phyloP scores from a whole-genome alignment of 2,888 invertebrate species.

The Germaria angustata region DNA sequence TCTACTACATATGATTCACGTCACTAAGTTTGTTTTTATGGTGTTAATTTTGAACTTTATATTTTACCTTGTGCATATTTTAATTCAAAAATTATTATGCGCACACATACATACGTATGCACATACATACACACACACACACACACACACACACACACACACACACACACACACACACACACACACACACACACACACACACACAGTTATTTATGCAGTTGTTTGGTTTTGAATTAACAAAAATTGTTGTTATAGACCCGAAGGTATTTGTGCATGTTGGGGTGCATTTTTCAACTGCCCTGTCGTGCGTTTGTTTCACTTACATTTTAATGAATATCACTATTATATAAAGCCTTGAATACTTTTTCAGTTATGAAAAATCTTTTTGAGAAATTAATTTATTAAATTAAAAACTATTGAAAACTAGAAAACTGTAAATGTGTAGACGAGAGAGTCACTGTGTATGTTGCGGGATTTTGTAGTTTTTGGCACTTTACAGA shows the following conservation, averaged over 20 bases:
- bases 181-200: not conserved
- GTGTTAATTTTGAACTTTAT: too few species aligned
- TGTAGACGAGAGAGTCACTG: not conserved
- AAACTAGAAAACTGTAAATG: not conserved
- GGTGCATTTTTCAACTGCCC: not conserved
- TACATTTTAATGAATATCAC: slow-evolving; percentile 8
- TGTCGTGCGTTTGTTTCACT: not conserved
- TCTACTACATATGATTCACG: too few species aligned
- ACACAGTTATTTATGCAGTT: not conserved
- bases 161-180: not conserved
- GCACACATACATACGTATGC: too few species aligned
- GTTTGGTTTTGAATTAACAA: not conserved
- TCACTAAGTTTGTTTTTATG: too few species aligned
- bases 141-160: not conserved
- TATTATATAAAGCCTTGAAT: not conserved
- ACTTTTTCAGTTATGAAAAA: not conserved
- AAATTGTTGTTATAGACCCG: slow-evolving; percentile 10
- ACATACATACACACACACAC: not conserved
- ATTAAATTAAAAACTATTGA: not conserved
- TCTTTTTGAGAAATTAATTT: not conserved
- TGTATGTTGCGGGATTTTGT: too few species aligned
- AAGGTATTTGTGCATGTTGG: not conserved
- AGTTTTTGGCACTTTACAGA: too few species aligned
- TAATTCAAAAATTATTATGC: not conserved
- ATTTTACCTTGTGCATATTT: not conserved